Conservation (phyloP, 2,797 vertebrate species). For the Dermochelys coriacea region DNA sequence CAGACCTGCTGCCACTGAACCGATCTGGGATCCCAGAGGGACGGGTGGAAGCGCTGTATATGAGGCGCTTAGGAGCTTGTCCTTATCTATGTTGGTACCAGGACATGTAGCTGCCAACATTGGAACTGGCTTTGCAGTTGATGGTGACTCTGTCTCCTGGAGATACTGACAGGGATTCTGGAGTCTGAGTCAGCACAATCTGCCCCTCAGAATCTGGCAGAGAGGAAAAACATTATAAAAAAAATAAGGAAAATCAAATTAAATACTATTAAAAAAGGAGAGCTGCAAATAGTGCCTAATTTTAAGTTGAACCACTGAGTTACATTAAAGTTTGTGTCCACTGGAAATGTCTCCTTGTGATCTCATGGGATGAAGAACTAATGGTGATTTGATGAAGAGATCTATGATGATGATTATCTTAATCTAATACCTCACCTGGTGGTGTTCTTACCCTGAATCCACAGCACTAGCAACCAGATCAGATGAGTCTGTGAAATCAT, state of each 20-base stretch:
- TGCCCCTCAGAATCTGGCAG: not conserved
- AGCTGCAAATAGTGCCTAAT: not conserved
- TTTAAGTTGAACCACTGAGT: not conserved
- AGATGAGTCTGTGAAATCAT: not conserved
- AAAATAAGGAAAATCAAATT: not conserved
- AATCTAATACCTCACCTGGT: not conserved
- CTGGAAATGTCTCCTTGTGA: not conserved
- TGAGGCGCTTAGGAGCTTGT: not conserved
- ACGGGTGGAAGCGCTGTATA: not conserved
- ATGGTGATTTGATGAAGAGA: not conserved
- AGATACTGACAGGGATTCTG: not conserved
- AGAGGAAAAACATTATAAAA: not conserved
- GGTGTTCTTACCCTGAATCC: not conserved
- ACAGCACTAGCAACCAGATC: not conserved
- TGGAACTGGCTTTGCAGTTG: not conserved
- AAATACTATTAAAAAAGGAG: not conserved
- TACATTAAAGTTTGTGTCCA: not conserved
- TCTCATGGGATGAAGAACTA: not conserved
- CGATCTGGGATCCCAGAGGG: not conserved
- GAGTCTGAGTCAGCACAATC: not conserved
- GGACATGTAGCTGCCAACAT: rapidly evolving
- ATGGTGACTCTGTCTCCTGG: not conserved
- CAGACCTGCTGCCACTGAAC: not conserved
- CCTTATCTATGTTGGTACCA: not conserved
- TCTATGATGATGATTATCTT: not conserved